phyloP scores from a whole-genome alignment of 2,113 vertebrate genomes.

The Psittacus erithacus region DNA sequence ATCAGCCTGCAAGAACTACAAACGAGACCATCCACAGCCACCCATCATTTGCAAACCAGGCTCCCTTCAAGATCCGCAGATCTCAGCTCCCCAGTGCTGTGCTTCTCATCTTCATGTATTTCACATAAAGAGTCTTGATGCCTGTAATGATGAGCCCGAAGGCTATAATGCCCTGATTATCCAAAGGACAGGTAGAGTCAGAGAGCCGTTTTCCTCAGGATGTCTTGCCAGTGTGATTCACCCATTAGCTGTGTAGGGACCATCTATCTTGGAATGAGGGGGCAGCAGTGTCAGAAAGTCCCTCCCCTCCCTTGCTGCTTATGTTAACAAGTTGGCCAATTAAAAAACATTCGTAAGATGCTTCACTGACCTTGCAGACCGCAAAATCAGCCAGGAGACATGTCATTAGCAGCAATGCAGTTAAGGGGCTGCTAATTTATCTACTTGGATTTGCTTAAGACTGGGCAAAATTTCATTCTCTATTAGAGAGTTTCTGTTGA shows the following conservation, averaged over 20 bases:
- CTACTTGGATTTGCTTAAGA: background rate
- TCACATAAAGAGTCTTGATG: conserved; percentile 20
- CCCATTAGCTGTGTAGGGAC: background rate
- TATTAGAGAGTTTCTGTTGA: background rate
- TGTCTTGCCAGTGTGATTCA: background rate
- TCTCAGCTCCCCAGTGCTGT: background rate
- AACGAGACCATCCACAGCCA: background rate
- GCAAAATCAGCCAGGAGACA: background rate
- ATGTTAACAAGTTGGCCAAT: conserved; percentile 56
- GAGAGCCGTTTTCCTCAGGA: background rate
- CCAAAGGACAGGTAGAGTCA: background rate
- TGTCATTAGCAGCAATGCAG: conserved; percentile 1
- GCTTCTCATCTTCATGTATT: background rate
- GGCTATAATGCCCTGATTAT: conserved; percentile 13
- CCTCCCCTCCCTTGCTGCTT: background rate
- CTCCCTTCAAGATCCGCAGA: background rate
- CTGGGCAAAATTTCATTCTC: background rate
- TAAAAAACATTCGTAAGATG: conserved; percentile 60
- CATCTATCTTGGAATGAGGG: background rate
- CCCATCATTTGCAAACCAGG: conserved; percentile 10
- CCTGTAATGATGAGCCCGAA: conserved; percentile 9
- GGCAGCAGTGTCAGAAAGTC: conserved; percentile 6
- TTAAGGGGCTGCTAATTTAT: conserved; percentile 36
- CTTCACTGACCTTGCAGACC: conserved; percentile 33
- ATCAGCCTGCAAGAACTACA: conserved; percentile 23